A percentile compares a stretch with the other conserved stretches of the same genome.
Conservation (phyloP, 2,113 vertebrate species). For the Cacatua alba region DNA sequence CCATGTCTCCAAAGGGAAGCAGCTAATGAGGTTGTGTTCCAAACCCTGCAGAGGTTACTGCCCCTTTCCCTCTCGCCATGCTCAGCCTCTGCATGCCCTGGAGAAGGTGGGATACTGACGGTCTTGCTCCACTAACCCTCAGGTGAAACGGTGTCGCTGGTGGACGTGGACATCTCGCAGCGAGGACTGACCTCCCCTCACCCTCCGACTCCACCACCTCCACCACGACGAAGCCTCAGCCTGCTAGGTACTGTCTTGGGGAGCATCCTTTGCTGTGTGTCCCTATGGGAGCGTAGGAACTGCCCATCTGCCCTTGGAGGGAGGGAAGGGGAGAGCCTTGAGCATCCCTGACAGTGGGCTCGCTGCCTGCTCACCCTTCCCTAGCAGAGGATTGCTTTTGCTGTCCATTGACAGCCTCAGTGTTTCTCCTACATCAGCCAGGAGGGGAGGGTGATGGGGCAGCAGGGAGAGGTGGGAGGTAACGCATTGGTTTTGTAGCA, state of each 20-base stretch:
- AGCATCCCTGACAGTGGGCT: neutral
- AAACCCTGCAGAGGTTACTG: neutral
- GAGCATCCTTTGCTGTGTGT: neutral
- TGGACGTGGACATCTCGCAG: conserved; percentile 96
- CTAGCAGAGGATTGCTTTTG: neutral
- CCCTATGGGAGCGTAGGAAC: accelerated
- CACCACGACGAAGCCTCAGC: conserved; percentile 94
- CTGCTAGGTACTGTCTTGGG: conserved; percentile 81
- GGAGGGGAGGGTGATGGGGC: neutral
- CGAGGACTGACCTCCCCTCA: conserved; percentile 87
- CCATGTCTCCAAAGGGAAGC: neutral
- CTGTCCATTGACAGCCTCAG: accelerated
- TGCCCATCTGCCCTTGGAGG: neutral
- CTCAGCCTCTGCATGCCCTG: neutral
- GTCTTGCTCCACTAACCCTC: neutral
- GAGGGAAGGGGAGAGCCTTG: accelerated
- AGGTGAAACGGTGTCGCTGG: conserved; percentile 95
- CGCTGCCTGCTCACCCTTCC: neutral
- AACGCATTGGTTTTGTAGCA: accelerated
- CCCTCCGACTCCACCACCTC: conserved; percentile 92
- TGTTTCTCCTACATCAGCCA: neutral
- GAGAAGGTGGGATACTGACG: neutral
- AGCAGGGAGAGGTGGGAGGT: neutral
- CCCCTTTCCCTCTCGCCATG: neutral
- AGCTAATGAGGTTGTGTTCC: accelerated